Base-by-base conservation (phyloP, 2,113 vertebrate genomes). In the Archocentrus centrarchus region DNA sequence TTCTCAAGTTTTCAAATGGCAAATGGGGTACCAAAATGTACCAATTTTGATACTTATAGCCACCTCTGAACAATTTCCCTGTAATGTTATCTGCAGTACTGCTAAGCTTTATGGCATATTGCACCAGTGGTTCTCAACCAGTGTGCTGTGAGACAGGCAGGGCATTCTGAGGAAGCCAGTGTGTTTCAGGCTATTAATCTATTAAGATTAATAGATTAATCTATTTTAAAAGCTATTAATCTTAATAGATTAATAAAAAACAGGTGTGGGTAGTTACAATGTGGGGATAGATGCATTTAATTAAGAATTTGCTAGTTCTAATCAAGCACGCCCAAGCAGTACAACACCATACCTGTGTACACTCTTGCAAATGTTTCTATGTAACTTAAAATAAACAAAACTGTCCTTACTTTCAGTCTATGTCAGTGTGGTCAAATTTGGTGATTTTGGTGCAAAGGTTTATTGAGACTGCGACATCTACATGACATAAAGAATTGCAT, bases 311-410 rank as follows among this genome's bases (percentile, higher is more conserved):
- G 39, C 22, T 66, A 47, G 22, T 47, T 68, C 44, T 68, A 47
- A 47, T 66, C 17, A 47, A 27, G 27, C 15, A 50, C 24, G 17
- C 24, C 20, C 66, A 11, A 15, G 41, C 13, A 47, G 41, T 24
- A 50, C 41, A 50, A 27, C 15, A 30, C 1, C 9, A 50, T 11
- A 2, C 10, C 7, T 53, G 24, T 5, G 6, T 20, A 53, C 18
- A 13, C 9, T 70, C 41, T 70, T 6, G 5, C 9, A 50, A 50
- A 50, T 30, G 15, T 0, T 24, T 70, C 0, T 0, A 30, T 70
- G 64, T 13, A 68, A 68, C 17, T 68, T 11, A 18, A 68, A 68
- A 27, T 47, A 68, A 50, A 68, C 64, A 68, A 39, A 68, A 47
- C 17, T 68, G 14, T 22, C 22, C 22, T 47, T 47, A 15, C 44